Percentiles rank a stretch among this genome's conserved stretches.
These are phyloP conservation scores for Leucophenga varia DNA, from an alignment of 1,140 invertebrate species.

Conservation along the genomic window DNA sequence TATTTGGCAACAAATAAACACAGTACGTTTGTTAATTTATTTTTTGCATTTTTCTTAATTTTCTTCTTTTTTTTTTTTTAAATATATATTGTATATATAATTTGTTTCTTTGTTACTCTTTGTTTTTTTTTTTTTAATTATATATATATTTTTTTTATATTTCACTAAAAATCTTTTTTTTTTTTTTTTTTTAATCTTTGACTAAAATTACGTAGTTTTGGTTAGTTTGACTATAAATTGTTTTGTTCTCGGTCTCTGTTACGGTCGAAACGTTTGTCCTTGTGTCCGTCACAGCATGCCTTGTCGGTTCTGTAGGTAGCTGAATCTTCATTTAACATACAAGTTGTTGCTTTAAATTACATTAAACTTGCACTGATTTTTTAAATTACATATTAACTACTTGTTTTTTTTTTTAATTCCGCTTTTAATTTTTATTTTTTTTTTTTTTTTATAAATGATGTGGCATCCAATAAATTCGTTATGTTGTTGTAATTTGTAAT, in stretches of 20 bases:
- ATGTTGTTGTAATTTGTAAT: constrained; percentile 47
- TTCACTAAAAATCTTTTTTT: constrained; percentile 2
- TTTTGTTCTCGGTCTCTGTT: constrained; percentile 50
- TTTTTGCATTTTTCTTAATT: constrained; percentile 7
- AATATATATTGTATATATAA: constrained; percentile 6
- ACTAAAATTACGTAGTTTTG: constrained; percentile 54
- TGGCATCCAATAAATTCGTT: constrained; percentile 58
- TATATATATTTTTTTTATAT: constrained; percentile 15
- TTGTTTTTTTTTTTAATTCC: constrained; percentile 7
- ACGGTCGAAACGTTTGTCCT: no score
- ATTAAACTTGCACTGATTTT: no score
- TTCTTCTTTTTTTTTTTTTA: constrained; percentile 1
- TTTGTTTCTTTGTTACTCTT: background rate
- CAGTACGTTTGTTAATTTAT: constrained; percentile 15
- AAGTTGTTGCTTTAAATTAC: no score
- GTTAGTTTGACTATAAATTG: constrained; percentile 55
- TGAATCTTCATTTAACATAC: no score
- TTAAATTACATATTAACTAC: no score
- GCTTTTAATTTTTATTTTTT: constrained; percentile 19
- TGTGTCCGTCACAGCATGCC: no score
- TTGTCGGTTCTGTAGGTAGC: no score
- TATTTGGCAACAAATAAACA: constrained; percentile 28
- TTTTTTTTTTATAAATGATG: constrained; percentile 53
- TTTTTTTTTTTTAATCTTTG: constrained; percentile 3
- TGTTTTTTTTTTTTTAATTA: constrained; percentile 1